Conservation (phyloP, 2,888 invertebrate species). For the Pristionchus mayeri region DNA sequence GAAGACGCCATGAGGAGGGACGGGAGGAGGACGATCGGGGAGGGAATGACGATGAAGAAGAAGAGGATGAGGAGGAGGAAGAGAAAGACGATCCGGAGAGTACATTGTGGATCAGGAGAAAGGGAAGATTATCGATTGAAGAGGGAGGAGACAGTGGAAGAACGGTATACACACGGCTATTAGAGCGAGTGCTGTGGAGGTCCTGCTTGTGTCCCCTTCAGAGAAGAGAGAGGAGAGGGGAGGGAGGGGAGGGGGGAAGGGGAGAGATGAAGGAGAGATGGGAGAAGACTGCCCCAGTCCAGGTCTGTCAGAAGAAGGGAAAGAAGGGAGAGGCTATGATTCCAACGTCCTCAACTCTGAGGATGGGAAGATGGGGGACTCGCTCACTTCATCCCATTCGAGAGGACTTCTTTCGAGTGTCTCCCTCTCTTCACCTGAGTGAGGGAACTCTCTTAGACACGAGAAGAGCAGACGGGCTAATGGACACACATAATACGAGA, state of each 20-base stretch:
- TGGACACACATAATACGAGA: not conserved
- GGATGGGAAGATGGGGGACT: not conserved
- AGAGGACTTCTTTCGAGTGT: not conserved
- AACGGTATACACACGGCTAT: not conserved
- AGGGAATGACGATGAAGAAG: not conserved
- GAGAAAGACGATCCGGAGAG: not conserved
- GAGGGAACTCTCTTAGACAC: not conserved
- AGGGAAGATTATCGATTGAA: not conserved
- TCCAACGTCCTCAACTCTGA: not conserved
- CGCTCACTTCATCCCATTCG: constrained; percentile 18
- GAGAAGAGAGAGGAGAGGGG: constrained; percentile 1
- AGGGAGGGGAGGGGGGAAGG: not conserved
- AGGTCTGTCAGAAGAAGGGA: not conserved
- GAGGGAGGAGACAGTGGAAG: not conserved
- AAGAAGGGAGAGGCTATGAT: not conserved
- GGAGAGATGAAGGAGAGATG: not conserved
- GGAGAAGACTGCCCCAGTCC: not conserved
- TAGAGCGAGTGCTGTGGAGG: not conserved
- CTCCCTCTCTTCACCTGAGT: constrained; percentile 23
- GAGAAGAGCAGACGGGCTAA: not conserved
- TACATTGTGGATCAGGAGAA: not conserved
- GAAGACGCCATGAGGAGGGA: constrained; percentile 13
- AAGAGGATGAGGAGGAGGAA: not conserved
- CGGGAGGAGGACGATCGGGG: not conserved
- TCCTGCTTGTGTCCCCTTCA: not conserved